Evolutionary conservation across 2,888 invertebrate genomes (phyloP), one percentile per base, ranked within the genome.

Genomic region (Pseudoips prasinana): DNA sequence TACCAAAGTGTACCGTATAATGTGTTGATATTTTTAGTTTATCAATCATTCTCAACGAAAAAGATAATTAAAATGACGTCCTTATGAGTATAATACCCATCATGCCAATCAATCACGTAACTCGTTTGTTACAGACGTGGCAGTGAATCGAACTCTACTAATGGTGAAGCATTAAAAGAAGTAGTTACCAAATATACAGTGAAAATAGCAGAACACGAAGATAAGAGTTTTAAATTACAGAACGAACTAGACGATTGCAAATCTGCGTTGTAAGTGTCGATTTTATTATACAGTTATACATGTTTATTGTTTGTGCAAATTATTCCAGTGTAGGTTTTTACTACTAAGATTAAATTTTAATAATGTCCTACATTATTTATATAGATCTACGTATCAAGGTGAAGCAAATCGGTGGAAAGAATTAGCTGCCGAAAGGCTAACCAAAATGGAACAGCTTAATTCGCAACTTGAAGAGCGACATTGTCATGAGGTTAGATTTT

Each of bases 371-470:
- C 20, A n/a, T 14, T 7, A 8, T 17, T n/a, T 8, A 8, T 40
- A 68, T 44, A 88, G 87, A 49, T 57, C 46, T 27, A 71, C 65
- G 2, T 75, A 71, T 49, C 73, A 76, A 60, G 73, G 74, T 58
- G 89, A 89, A 65, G 56, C 81, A 22, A 75, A 79, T 25, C 86
- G 93, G 22, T 94, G 94, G 94, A 92, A 92, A 63, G 82, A 84
- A 25, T 81, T 94, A 47, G 93, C 94, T 3, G 87, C 91, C 33
- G 93, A 93, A 65, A 87, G 94, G 58, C 73, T 94, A 3, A 78
- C 87, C 11, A 91, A 92, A 64, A 92, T 94, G 87, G 93, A 94
- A 61, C 87, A 88, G 25, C 73, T 91, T 26, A 86, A 90, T 56
- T 76, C 83, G 28, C 90, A 92, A 61, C 65, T 92, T 28, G 91